Evolutionary conservation across 2,113 vertebrate genomes (phyloP), one percentile per base, ranked within the genome.

Genomic region (Peromyscus maniculatus): DNA sequence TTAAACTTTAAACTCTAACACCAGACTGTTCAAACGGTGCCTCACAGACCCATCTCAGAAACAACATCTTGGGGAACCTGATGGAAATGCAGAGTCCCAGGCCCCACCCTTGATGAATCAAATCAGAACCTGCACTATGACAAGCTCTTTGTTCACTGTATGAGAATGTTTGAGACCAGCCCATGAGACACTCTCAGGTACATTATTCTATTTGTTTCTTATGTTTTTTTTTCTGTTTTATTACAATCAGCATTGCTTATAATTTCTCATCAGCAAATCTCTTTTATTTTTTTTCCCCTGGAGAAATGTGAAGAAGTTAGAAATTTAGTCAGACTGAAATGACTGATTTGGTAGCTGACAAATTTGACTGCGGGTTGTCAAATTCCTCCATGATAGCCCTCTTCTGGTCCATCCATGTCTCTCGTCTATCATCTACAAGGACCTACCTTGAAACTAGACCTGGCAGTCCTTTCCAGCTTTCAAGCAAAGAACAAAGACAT

Each of bases 11-110:
- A 8, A 67, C 36, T 83, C 49, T 93, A 36, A 26, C 28, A 19
- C 7, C 5, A 5, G 36, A 4, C 36, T 87, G 33, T 91, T 91
- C 31, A 71, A 75, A 74, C n/a, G 24, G 24, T 80, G 59, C 2
- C 36, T 1, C 64, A 2, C 5, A 0, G 19, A 52, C 28, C 2
- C 26, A 7, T 8, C 33, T 22, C 31, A 36, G 19, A 57, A 22
- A 21, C 15, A n/a, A 55, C 24, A 71, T 3, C 7, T 33, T 28
- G 28, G 22, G 66, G 66, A 5, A 7, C 39, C 71, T 36, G n/a
- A 43, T 8, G 59, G n/a, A 77, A 91, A 77, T 62, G 15, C 28
- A 57, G 13, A 43, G 5, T 69, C n/a, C 16, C 5, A 26, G 74
- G 52, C 3, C 10, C 31, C 33, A 3, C 11, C 24, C 13, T 12